Percentiles rank a stretch among this genome's conserved stretches.
phyloP scores from a whole-genome alignment of 2,888 invertebrate genomes.

The Cremastinae sp. region DNA sequence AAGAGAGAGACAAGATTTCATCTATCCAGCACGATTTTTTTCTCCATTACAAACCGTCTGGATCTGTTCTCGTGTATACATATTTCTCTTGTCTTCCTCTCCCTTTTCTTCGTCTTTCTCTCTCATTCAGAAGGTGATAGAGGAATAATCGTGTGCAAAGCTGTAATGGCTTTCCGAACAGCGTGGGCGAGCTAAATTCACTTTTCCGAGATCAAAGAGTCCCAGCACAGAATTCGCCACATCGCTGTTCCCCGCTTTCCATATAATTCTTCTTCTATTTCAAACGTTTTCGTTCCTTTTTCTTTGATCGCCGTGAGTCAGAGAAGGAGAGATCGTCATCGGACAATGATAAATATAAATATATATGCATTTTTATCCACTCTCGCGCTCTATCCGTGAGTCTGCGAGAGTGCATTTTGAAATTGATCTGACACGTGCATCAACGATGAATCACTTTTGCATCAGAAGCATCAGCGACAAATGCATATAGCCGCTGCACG shows the following conservation, averaged over 20 bases:
- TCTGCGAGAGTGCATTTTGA: constrained; percentile 7
- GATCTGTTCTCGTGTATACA: constrained; percentile 3
- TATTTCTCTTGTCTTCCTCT: constrained; percentile 17
- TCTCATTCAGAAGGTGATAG: constrained; percentile 7
- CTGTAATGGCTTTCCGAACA: constrained; percentile 61
- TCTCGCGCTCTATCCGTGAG: constrained; percentile 24
- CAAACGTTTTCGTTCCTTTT: background rate
- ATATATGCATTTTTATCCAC: constrained; percentile 53
- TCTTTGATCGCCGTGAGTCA: background rate
- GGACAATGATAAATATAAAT: background rate
- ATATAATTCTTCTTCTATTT: constrained; percentile 1
- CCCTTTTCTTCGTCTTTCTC: constrained; percentile 19
- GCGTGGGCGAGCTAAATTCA: constrained; percentile 62
- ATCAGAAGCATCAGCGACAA: constrained; percentile 32
- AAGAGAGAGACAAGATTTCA: constrained; percentile 23
- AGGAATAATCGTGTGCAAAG: constrained; percentile 57
- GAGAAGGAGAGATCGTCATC: background rate
- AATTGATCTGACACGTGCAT: constrained; percentile 61
- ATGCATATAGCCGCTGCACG: constrained; percentile 5
- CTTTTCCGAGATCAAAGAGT: constrained; percentile 60
- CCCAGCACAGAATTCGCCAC: constrained; percentile 2
- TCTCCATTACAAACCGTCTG: constrained; percentile 35
- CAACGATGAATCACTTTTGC: constrained; percentile 62
- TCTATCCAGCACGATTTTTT: constrained; percentile 17
- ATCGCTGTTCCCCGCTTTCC: background rate